These are phyloP conservation scores for Drosophila kuntzei DNA, from an alignment of 2,888 invertebrate genomes.

Conservation along the genomic window DNA sequence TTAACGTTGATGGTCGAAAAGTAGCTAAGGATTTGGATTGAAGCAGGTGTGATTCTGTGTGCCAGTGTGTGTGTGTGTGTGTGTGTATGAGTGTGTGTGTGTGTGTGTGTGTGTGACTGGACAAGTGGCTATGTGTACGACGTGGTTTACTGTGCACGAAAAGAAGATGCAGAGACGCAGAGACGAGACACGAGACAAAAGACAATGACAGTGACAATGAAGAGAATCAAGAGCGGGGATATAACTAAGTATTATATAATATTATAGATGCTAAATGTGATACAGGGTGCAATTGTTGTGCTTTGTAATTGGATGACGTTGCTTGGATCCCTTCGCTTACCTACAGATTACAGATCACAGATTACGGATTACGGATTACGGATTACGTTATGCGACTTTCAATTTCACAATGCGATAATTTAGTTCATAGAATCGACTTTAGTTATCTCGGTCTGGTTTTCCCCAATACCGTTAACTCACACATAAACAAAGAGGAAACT, in stretches of 20 bases:
- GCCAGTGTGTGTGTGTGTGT: conserved; percentile 15
- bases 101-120: conserved; percentile 10
- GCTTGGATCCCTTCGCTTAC: conserved; percentile 45
- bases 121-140: conserved; percentile 21
- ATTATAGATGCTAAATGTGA: neutral
- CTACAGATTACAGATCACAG: conserved; percentile 22
- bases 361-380: neutral
- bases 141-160: conserved; percentile 34
- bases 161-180: conserved; percentile 6
- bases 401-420: conserved; percentile 38
- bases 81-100: conserved; percentile 11
- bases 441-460: conserved; percentile 41
- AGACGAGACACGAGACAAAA: conserved; percentile 17
- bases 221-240: neutral
- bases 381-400: conserved; percentile 38
- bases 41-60: conserved; percentile 21
- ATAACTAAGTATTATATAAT: neutral
- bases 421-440: conserved; percentile 38
- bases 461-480: conserved; percentile 67
- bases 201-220: neutral
- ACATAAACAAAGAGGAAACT: conserved; percentile 33
- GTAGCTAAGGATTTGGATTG: conserved; percentile 72
- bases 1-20: conserved; percentile 85
- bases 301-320: neutral
- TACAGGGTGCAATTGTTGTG: conserved; percentile 45